These are phyloP conservation scores for Pelvicachromis taeniatus DNA, from an alignment of 2,113 vertebrate genomes.

Conservation along the genomic window DNA sequence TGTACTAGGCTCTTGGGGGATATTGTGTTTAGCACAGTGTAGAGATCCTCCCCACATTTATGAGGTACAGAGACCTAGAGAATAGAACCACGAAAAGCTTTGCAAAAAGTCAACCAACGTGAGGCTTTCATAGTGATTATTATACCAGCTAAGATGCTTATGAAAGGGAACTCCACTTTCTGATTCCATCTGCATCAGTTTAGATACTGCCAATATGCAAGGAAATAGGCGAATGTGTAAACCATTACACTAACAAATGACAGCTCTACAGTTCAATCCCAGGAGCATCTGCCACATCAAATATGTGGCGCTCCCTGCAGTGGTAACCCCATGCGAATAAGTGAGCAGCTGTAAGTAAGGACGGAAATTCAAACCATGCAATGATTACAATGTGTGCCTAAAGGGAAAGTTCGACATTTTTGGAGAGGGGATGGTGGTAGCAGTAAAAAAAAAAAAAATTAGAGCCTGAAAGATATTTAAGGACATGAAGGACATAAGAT, in stretches of 20 bases:
- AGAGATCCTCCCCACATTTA: not conserved
- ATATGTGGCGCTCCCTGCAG: not conserved
- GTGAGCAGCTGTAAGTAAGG: not conserved
- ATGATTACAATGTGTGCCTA: not conserved
- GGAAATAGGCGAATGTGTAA: not conserved
- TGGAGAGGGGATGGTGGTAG: not conserved
- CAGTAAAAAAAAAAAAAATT: fast-evolving
- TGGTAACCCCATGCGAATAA: not conserved
- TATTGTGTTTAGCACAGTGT: conserved; percentile 18
- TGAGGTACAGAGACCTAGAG: not conserved
- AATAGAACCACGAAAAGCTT: not conserved
- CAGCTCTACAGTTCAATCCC: not conserved
- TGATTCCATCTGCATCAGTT: not conserved
- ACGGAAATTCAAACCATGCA: not conserved
- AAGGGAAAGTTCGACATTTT: not conserved
- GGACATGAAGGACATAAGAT: not conserved
- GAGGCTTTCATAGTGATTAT: not conserved
- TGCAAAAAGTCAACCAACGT: not conserved
- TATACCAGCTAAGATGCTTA: not conserved
- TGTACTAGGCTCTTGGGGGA: not conserved
- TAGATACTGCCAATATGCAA: not conserved
- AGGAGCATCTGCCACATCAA: not conserved
- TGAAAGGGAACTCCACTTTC: not conserved
- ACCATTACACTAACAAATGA: not conserved
- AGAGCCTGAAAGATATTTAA: not conserved